Base-by-base conservation (phyloP, 2,888 invertebrate genomes). In the Toxonevra muliebris region DNA sequence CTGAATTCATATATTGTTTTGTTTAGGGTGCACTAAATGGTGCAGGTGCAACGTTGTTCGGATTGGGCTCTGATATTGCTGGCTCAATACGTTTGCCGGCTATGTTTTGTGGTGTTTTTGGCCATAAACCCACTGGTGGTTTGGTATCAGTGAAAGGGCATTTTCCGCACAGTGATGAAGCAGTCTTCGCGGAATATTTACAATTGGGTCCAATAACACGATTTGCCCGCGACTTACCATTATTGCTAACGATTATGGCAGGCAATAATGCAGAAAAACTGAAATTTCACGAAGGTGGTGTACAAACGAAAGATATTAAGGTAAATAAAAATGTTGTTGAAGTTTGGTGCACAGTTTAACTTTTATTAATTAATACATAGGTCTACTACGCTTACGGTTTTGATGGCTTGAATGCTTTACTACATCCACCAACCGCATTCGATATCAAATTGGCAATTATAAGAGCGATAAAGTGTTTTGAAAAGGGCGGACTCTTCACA, bases 61-160 rank as follows among this genome's bases (percentile, higher is more conserved):
- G 95, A 65, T 85, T 96, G 71, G 92, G 92, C 4, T 94, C 95
- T 0, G 96, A 96, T 84, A 89, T 96, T 74, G 94, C 91, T 17
- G 96, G 96, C 66, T 95, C 95, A 66, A 94, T 96, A 73, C 88
- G 96, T 30, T 86, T 96, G 80, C 96, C 96, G 0, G 89, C 93
- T 4, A 89, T 92, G 78, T 95, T 92, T 84, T 93, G 92, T 85
- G 96, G 96, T 0, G 88, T 96, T 13, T 96, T 92, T 84, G 96
- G 95, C 1, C 94, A 95, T 83, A 96, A 95, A 80, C 92, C 95
- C 4, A 91, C 93, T 45, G 88, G 91, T n/a, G 89, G 93, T 88
- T 81, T 87, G 8, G 71, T 80, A 8, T 84, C 91, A 0, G 86
- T 88, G 43, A 86, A 86, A 9, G 91, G 91, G 0, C 92, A 92